Evolutionary conservation across 2,888 invertebrate species (phyloP).

Genomic region (Taenaris catops): DNA sequence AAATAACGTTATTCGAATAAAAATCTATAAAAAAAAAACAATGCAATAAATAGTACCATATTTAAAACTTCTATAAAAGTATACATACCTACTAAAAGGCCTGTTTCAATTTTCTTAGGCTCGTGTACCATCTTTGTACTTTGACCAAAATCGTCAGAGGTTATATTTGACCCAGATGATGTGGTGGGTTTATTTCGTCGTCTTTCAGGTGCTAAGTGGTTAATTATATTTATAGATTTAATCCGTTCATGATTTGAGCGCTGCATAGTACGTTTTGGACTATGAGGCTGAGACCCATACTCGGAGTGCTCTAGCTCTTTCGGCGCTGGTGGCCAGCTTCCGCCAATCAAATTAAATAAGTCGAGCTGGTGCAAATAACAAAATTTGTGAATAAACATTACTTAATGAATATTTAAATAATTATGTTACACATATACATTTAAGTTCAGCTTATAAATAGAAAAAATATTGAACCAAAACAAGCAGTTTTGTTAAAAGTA

Average conservation of each 20-base stretch:
- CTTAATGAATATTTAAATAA: too few species aligned
- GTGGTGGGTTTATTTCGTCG: constrained; percentile 45
- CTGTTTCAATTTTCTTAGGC: constrained; percentile 66
- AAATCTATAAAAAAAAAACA: too few species aligned
- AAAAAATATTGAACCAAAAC: too few species aligned
- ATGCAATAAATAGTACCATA: too few species aligned
- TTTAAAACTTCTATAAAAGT: too few species aligned
- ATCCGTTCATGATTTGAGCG: constrained; percentile 63
- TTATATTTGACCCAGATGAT: constrained; percentile 25
- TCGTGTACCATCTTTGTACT: constrained; percentile 65
- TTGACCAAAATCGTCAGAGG: constrained; percentile 32
- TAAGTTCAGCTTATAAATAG: too few species aligned
- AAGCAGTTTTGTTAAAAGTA: too few species aligned
- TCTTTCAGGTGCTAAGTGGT: constrained; percentile 72
- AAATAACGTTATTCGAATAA: too few species aligned
- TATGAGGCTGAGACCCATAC: constrained; percentile 52
- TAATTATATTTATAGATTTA: constrained; percentile 81
- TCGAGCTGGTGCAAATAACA: constrained; percentile 59
- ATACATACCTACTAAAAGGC: constrained; percentile 60
- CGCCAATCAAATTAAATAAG: constrained; percentile 64
- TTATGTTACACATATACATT: too few species aligned
- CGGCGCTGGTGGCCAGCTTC: constrained; percentile 71
- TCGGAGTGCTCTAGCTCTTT: constrained; percentile 47
- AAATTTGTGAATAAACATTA: too few species aligned
- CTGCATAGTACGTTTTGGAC: constrained; percentile 56